phyloP scores from a whole-genome alignment of 2,888 invertebrate species.

The Dexiosoma caninum region DNA sequence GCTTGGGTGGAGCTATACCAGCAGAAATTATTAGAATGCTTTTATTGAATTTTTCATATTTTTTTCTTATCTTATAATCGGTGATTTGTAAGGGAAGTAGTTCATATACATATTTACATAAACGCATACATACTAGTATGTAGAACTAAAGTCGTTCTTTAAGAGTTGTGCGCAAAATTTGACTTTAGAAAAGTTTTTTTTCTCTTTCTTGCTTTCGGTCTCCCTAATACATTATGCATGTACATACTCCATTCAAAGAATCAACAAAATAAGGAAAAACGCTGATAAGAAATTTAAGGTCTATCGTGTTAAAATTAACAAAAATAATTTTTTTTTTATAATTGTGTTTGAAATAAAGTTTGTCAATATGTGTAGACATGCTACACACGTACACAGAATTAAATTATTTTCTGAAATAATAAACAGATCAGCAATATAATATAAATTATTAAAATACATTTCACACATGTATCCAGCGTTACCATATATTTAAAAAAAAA shows the following conservation, averaged over 20 bases:
- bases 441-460: slow-evolving; percentile 5
- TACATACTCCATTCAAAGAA: neutral
- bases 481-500: no score
- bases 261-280: neutral
- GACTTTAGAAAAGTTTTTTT: no score
- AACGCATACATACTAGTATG: no score
- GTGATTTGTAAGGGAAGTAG: no score
- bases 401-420: neutral
- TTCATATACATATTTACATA: no score
- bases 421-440: slow-evolving; percentile 8
- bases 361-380: neutral
- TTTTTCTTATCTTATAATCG: no score
- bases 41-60: no score
- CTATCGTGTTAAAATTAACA: neutral
- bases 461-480: neutral
- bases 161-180: no score
- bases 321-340: neutral
- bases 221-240: neutral
- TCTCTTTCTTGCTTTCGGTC: neutral
- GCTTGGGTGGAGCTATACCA: no score
- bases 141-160: no score
- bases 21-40: no score
- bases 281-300: slow-evolving; percentile 13
- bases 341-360: neutral
- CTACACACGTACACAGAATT: neutral